phyloP scores from a whole-genome alignment of 2,888 invertebrate species.

The Stenoptilia bipunctidactyla region DNA sequence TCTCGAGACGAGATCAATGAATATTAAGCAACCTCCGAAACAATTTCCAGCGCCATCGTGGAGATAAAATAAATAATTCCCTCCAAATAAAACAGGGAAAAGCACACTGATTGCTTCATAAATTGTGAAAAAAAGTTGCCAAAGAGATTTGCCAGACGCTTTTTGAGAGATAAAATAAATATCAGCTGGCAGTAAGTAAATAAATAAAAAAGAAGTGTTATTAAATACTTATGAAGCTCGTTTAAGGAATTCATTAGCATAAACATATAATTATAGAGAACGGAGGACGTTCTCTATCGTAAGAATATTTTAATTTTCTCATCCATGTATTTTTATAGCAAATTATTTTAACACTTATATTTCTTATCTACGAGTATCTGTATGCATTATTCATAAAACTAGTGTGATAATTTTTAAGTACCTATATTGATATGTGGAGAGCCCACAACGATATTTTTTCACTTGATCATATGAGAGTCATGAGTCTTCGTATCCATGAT shows the following conservation, averaged over 20 bases:
- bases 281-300: too few species aligned
- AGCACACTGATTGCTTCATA: conserved; percentile 61
- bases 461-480: too few species aligned
- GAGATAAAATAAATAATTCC: conserved; percentile 54
- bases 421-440: too few species aligned
- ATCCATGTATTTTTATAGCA: too few species aligned
- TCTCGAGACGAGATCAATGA: conserved; percentile 58
- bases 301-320: too few species aligned
- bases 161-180: conserved; percentile 12
- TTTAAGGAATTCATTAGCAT: not conserved
- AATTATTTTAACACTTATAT: too few species aligned
- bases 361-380: too few species aligned
- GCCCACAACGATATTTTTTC: too few species aligned
- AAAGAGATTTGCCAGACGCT: conserved; percentile 37
- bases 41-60: conserved; percentile 47
- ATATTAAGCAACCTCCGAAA: conserved; percentile 59
- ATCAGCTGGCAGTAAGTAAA: conserved; percentile 3
- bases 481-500: too few species aligned
- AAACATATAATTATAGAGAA: not conserved
- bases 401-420: too few species aligned
- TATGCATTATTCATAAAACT: too few species aligned
- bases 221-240: not conserved
- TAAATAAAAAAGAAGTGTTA: conserved; percentile 1
- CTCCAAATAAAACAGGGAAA: conserved; percentile 47
- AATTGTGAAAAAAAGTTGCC: conserved; percentile 50